Evolutionary conservation across 2,797 vertebrate genomes (phyloP).

Genomic region (Anabas testudineus): DNA sequence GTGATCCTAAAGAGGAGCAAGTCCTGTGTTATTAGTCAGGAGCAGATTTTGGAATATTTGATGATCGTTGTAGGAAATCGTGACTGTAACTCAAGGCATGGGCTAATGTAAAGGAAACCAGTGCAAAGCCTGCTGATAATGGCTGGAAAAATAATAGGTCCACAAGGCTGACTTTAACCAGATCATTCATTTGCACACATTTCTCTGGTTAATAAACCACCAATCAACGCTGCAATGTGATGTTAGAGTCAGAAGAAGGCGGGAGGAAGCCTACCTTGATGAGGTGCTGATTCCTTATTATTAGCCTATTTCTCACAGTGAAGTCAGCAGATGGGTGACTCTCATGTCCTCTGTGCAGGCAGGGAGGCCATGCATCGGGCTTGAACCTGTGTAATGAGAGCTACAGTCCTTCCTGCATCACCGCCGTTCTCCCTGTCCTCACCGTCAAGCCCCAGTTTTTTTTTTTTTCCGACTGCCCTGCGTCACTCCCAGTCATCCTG

Average conservation of each 20-base stretch:
- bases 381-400: slow-evolving; percentile 52
- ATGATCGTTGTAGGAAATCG: slow-evolving; percentile 47
- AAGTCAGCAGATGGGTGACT: slow-evolving; percentile 21
- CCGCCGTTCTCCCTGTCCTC: slow-evolving; percentile 57
- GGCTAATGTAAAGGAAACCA: slow-evolving; percentile 6
- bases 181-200: neutral
- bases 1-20: slow-evolving; percentile 52
- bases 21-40: slow-evolving; percentile 6
- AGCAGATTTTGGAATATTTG: neutral
- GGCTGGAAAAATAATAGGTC: neutral
- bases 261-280: slow-evolving; percentile 70
- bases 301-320: slow-evolving; percentile 18
- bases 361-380: slow-evolving; percentile 39
- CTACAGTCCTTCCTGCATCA: slow-evolving; percentile 65
- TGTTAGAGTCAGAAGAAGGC: slow-evolving; percentile 14
- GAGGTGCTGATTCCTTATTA: slow-evolving; percentile 35
- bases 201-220: neutral
- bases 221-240: neutral
- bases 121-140: neutral
- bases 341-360: slow-evolving; percentile 53
- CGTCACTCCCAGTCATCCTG: slow-evolving; percentile 78
- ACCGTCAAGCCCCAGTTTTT: slow-evolving; percentile 64
- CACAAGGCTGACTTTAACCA: neutral
- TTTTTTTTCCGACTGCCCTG: slow-evolving; percentile 74
- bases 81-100: slow-evolving; percentile 51